phyloP scores from a whole-genome alignment of 2,113 vertebrate species.

The Cariama cristata region DNA sequence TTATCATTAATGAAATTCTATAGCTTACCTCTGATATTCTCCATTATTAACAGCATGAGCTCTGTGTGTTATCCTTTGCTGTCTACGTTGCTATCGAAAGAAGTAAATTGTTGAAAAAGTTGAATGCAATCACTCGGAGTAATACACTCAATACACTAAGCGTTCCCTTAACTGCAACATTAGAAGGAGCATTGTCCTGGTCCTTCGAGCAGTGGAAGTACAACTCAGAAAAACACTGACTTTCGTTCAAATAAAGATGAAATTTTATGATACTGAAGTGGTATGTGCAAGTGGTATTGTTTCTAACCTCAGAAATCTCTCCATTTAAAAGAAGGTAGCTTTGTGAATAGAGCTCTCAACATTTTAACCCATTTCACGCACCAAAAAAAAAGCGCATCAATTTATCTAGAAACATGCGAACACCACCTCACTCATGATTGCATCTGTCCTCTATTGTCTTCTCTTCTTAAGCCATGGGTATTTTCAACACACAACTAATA shows the following conservation, averaged over 20 bases:
- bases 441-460: neutral
- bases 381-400: neutral
- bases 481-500: neutral
- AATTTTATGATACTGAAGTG: neutral
- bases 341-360: neutral
- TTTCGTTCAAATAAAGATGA: neutral
- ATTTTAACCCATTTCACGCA: neutral
- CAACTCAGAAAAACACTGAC: neutral
- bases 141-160: neutral
- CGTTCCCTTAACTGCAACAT: neutral
- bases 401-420: neutral
- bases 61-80: constrained; percentile 77
- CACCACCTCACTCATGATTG: neutral
- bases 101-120: neutral
- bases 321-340: neutral
- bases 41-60: constrained; percentile 72
- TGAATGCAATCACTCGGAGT: neutral
- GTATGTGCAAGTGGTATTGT: neutral
- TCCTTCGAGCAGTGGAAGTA: neutral
- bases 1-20: neutral
- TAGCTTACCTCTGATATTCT: constrained; percentile 81
- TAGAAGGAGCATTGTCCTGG: neutral
- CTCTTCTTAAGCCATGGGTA: neutral
- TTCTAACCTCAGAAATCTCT: neutral
- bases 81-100: constrained; percentile 72